Evolutionary conservation across 2,888 invertebrate species (phyloP).

Genomic region (Sycophila texana): DNA sequence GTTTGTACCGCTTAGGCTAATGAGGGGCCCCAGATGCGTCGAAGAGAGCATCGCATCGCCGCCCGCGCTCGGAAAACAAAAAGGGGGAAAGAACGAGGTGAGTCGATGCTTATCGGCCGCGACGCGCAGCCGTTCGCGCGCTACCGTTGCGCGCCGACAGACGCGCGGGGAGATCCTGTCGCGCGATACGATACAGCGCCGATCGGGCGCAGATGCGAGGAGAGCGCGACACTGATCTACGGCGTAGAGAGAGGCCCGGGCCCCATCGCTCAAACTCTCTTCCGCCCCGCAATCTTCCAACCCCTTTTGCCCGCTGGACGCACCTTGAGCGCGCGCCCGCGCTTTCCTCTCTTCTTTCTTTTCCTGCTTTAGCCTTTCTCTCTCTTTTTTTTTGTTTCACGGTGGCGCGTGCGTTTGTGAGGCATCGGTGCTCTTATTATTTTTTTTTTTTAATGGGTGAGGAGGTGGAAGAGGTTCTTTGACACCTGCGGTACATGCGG

Average conservation of each 20-base stretch:
- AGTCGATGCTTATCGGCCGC: too few relatives aligned
- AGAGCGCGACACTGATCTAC: conserved; percentile 6
- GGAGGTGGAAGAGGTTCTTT: too few relatives aligned
- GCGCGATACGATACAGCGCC: not conserved
- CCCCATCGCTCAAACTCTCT: not conserved
- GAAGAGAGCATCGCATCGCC: too few relatives aligned
- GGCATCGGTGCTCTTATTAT: not conserved
- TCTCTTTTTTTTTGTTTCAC: not conserved
- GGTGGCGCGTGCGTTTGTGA: not conserved
- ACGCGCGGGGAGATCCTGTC: not conserved
- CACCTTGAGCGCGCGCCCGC: not conserved
- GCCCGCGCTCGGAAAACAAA: not conserved
- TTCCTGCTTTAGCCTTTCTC: not conserved
- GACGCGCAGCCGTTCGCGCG: not conserved
- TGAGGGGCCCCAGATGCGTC: conserved; percentile 69
- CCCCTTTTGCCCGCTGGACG: not conserved
- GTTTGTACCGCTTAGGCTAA: conserved; percentile 74
- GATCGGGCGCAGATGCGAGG: conserved; percentile 4
- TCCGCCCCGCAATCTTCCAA: not conserved
- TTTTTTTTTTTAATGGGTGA: too few relatives aligned
- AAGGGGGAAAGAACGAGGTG: too few relatives aligned
- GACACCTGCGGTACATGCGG: not conserved
- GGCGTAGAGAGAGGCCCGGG: not conserved
- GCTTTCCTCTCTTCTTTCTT: not conserved
- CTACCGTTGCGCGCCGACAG: not conserved